These are phyloP conservation scores for human (Homo sapiens) DNA, from an alignment of 2,113 vertebrate genomes.

Conservation along the genomic window DNA sequence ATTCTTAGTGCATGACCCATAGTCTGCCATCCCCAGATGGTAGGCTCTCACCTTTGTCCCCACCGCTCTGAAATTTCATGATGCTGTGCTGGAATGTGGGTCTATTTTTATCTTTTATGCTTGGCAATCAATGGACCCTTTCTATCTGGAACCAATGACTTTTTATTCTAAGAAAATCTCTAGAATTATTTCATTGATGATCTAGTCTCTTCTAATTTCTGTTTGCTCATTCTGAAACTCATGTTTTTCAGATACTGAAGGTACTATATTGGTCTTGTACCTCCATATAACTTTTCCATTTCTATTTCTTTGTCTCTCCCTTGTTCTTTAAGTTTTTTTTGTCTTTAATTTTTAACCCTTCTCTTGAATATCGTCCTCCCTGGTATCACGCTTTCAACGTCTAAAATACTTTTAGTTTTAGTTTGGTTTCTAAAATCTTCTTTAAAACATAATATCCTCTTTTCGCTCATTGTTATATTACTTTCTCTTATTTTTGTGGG, in stretches of 20 bases:
- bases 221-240: neutral
- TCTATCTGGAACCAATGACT: neutral
- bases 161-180: neutral
- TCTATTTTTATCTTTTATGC: neutral
- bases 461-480: neutral
- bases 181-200: neutral
- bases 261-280: neutral
- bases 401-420: neutral
- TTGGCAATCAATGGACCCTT: neutral
- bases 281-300: neutral
- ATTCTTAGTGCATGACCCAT: neutral
- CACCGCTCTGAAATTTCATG: neutral
- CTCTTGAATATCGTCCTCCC: neutral
- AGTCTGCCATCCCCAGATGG: neutral
- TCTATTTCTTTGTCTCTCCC: neutral
- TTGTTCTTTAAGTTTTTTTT: neutral
- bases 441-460: neutral
- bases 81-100: neutral
- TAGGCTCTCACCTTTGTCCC: neutral
- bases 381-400: neutral
- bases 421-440: neutral
- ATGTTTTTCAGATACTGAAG: neutral
- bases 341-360: neutral
- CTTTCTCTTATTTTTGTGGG: neutral
- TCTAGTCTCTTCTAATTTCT: neutral